Evolutionary conservation across 2,888 invertebrate genomes (phyloP).

Genomic region (Psylliodes chrysocephalus): DNA sequence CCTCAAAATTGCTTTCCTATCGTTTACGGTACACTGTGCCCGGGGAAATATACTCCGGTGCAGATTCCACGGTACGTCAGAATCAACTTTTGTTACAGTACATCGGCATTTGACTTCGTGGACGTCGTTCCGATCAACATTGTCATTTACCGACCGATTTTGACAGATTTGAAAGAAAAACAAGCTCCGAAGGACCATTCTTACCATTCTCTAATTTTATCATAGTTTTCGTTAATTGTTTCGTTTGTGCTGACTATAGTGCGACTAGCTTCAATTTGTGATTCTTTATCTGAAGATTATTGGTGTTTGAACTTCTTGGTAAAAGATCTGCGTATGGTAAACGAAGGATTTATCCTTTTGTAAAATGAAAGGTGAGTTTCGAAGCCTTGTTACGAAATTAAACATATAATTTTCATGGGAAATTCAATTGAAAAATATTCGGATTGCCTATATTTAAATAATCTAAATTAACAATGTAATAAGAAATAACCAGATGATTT

Average conservation of each 20-base stretch:
- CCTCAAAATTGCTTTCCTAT: conserved; percentile 40
- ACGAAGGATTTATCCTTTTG: background rate
- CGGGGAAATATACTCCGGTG: conserved; percentile 36
- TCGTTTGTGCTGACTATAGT: background rate
- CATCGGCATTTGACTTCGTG: conserved; percentile 46
- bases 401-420: too few relatives aligned
- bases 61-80: conserved; percentile 50
- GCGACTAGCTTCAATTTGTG: background rate
- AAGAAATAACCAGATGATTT: too few relatives aligned
- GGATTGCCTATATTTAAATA: too few relatives aligned
- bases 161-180: background rate
- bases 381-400: too few relatives aligned
- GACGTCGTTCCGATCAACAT: conserved; percentile 2
- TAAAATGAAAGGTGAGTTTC: conserved; percentile 5
- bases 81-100: conserved; percentile 46
- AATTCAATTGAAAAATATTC: too few relatives aligned
- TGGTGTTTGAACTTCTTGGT: background rate
- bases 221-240: too few relatives aligned
- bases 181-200: too few relatives aligned
- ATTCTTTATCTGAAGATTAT: background rate
- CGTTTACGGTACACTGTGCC: conserved; percentile 42
- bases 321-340: background rate
- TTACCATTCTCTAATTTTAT: too few relatives aligned
- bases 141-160: background rate
- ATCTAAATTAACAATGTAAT: too few relatives aligned